Evolutionary conservation across 2,797 vertebrate genomes (phyloP).

Genomic region (Cygnus olor): DNA sequence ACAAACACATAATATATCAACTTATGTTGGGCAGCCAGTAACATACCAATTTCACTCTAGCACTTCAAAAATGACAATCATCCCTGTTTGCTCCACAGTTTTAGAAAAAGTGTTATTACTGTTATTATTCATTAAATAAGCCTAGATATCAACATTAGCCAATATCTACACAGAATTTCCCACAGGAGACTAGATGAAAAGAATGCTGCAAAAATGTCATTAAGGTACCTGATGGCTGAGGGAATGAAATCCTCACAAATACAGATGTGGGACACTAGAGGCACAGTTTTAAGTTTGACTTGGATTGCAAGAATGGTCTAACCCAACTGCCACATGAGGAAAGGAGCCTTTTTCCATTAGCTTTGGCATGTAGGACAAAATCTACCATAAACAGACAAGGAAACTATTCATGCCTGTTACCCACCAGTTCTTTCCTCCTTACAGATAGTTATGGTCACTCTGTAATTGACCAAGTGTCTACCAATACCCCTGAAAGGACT

Average conservation of each 20-base stretch:
- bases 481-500: not conserved
- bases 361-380: not conserved
- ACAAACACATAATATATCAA: not conserved
- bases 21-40: not conserved
- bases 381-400: not conserved
- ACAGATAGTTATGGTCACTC: not conserved
- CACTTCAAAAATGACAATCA: not conserved
- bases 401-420: not conserved
- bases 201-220: not conserved
- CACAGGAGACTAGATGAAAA: not conserved
- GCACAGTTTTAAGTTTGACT: not conserved
- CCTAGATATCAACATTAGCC: not conserved
- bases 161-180: not conserved
- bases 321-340: not conserved
- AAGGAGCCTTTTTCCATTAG: not conserved
- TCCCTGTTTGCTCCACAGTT: not conserved
- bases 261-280: not conserved
- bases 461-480: slow-evolving; percentile 13
- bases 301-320: not conserved
- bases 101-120: not conserved
- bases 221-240: not conserved
- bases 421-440: not conserved
- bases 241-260: not conserved
- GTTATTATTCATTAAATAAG: not conserved
- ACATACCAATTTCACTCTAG: not conserved